These are phyloP conservation scores for Molossus alvarezi DNA, from an alignment of 2,797 vertebrate species.

Conservation along the genomic window DNA sequence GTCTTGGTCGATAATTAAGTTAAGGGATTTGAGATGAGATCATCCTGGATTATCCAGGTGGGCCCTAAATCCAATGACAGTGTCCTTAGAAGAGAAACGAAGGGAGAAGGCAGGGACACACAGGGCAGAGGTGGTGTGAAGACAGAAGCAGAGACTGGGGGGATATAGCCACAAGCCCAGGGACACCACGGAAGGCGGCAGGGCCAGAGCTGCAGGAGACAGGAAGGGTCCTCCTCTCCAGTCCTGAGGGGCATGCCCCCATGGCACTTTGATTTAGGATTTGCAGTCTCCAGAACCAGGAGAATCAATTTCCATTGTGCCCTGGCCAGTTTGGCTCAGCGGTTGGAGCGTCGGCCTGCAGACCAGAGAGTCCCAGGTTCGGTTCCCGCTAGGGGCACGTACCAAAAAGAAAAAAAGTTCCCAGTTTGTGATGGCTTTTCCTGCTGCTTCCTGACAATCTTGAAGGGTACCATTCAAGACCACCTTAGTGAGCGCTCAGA, in stretches of 20 bases:
- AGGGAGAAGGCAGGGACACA: background rate
- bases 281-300: background rate
- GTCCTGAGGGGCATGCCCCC: rapidly evolving
- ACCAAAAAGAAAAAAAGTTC: no score
- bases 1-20: background rate
- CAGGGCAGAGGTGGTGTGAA: background rate
- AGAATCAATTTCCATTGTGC: background rate
- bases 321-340: no score
- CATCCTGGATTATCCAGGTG: background rate
- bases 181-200: background rate
- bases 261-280: no score
- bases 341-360: no score
- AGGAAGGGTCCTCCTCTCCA: no score
- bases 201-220: background rate
- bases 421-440: background rate
- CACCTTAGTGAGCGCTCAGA: background rate
- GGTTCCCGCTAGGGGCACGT: no score
- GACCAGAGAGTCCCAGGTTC: no score
- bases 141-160: background rate
- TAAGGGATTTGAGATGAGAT: background rate
- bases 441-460: background rate
- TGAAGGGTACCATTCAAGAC: rapidly evolving
- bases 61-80: background rate
- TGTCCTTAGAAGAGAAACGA: background rate
- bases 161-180: background rate